phyloP scores from a whole-genome alignment of 2,888 invertebrate genomes.

The Oscheius myriophilus region DNA sequence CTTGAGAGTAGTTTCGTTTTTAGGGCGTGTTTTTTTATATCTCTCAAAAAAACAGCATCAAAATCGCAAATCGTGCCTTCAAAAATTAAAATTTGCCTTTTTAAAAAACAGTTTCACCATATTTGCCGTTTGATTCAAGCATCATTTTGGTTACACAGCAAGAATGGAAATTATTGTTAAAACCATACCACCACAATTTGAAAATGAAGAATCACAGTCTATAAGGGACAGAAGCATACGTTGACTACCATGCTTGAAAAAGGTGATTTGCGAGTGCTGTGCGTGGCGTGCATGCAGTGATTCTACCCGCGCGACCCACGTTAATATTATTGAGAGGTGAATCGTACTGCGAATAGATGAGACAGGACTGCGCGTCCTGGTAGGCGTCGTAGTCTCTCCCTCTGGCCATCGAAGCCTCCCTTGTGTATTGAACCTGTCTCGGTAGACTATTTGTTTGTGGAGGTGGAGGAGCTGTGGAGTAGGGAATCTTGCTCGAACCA shows the following conservation, averaged over 20 bases:
- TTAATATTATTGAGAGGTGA: slow-evolving; percentile 45
- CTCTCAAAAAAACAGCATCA: too few species aligned
- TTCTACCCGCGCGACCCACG: slow-evolving; percentile 30
- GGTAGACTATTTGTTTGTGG: slow-evolving; percentile 37
- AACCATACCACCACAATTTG: too few species aligned
- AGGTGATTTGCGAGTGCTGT: slow-evolving; percentile 21
- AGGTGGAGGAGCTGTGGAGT: slow-evolving; percentile 29
- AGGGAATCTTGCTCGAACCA: slow-evolving; percentile 23
- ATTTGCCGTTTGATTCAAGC: too few species aligned
- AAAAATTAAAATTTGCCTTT: too few species aligned
- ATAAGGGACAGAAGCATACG: not conserved
- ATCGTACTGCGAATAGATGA: slow-evolving; percentile 55
- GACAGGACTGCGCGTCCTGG: slow-evolving; percentile 39
- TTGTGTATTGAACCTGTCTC: slow-evolving; percentile 9
- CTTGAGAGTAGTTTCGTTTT: too few species aligned
- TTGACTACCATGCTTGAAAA: not conserved
- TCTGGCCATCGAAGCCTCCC: not conserved
- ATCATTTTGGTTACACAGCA: too few species aligned
- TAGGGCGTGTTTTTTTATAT: too few species aligned
- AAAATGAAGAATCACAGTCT: not conserved
- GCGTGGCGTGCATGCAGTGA: not conserved
- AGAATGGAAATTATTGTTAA: too few species aligned
- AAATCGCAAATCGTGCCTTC: too few species aligned
- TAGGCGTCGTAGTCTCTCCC: not conserved
- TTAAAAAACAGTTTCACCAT: too few species aligned